Evolutionary conservation across 2,888 invertebrate genomes (phyloP).

Genomic region (Drosophila meridionalis): DNA sequence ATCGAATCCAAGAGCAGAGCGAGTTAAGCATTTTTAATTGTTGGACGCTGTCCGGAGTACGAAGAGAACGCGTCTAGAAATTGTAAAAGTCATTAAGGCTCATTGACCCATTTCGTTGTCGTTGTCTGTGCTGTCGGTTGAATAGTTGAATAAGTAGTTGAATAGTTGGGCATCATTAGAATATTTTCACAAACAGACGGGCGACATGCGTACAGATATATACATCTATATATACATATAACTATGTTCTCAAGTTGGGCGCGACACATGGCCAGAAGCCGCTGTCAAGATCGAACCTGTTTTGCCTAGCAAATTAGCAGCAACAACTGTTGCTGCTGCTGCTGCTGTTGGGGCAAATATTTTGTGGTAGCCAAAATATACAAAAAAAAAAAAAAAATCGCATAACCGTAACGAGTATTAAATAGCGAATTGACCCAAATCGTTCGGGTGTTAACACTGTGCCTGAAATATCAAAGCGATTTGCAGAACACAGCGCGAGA

Average conservation of each 20-base stretch:
- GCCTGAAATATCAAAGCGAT: slow-evolving; percentile 44
- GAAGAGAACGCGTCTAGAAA: slow-evolving; percentile 42
- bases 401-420: slow-evolving; percentile 65
- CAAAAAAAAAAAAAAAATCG: slow-evolving; percentile 33
- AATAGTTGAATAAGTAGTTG: slow-evolving; percentile 47
- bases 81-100: slow-evolving; percentile 73
- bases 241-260: slow-evolving; percentile 43
- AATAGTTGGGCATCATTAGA: slow-evolving; percentile 58
- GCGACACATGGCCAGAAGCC: slow-evolving; percentile 51
- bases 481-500: slow-evolving; percentile 27
- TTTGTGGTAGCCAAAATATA: slow-evolving; percentile 23
- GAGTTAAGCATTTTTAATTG: slow-evolving; percentile 60
- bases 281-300: slow-evolving; percentile 70
- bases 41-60: slow-evolving; percentile 21
- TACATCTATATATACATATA: not conserved
- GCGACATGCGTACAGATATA: not conserved
- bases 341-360: slow-evolving; percentile 36
- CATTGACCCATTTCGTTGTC: slow-evolving; percentile 68
- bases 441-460: slow-evolving; percentile 38
- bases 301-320: slow-evolving; percentile 74
- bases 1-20: slow-evolving; percentile 47
- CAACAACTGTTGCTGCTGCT: slow-evolving; percentile 23
- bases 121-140: slow-evolving; percentile 12
- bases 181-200: slow-evolving; percentile 11
- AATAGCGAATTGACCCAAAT: slow-evolving; percentile 74